Conservation (phyloP, 2,797 vertebrate species). For the Morus bassanus region DNA sequence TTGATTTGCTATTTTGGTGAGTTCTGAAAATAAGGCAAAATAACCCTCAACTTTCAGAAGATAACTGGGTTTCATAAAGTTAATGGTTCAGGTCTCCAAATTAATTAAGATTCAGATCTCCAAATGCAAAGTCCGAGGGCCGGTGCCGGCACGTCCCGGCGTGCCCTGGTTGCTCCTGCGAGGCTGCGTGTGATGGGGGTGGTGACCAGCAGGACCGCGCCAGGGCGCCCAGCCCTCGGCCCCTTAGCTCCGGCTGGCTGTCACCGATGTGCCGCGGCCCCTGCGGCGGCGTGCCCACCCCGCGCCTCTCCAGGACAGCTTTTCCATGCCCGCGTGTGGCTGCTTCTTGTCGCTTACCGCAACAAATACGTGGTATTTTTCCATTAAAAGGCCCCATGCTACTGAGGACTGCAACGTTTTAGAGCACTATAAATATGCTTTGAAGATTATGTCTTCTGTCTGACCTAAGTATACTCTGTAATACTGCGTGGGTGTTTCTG, state of each 20-base stretch:
- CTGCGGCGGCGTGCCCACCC: rapidly evolving
- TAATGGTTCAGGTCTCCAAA: not conserved
- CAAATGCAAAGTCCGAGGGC: rapidly evolving
- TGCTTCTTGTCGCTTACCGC: not conserved
- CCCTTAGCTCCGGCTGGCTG: not conserved
- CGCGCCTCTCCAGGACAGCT: not conserved
- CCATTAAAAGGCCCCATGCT: not conserved
- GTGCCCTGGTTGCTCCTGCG: too few relatives aligned
- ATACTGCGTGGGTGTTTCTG: not conserved
- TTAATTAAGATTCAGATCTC: not conserved
- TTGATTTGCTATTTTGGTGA: not conserved
- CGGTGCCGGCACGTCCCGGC: rapidly evolving
- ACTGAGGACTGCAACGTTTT: not conserved
- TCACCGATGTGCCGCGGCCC: not conserved
- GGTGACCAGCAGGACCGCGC: not conserved
- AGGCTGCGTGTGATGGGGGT: not conserved
- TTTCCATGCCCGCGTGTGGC: not conserved
- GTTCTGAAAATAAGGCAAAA: not conserved
- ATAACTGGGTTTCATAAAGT: not conserved
- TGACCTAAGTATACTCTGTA: not conserved
- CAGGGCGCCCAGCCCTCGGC: rapidly evolving
- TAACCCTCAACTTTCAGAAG: not conserved
- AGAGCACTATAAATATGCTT: slow-evolving; percentile 8
- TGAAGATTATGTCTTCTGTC: not conserved
- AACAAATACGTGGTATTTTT: not conserved